Conservation (phyloP, 2,888 invertebrate genomes). For the Drosophila melanosoma region DNA sequence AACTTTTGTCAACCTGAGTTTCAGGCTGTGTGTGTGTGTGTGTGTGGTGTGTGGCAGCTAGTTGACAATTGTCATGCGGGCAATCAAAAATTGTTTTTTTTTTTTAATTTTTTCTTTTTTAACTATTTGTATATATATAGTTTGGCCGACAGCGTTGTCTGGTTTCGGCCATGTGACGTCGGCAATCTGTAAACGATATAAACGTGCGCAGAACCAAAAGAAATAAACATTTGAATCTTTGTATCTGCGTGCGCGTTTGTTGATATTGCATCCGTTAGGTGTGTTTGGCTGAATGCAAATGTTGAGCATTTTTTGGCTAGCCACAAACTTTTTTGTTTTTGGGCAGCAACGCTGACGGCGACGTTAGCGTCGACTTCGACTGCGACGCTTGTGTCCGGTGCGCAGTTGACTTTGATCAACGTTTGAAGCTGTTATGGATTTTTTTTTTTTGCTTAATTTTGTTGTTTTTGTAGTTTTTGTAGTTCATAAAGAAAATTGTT, state of each 20-base stretch:
- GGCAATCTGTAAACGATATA: slow-evolving; percentile 54
- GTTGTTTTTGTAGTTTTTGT: slow-evolving; percentile 18
- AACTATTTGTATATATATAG: slow-evolving; percentile 30
- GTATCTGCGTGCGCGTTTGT: slow-evolving; percentile 45
- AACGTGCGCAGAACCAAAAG: slow-evolving; percentile 61
- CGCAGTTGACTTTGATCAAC: slow-evolving; percentile 75
- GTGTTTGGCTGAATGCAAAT: slow-evolving; percentile 74
- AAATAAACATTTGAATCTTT: slow-evolving; percentile 62
- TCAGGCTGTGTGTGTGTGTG: slow-evolving; percentile 4
- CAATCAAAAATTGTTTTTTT: slow-evolving; percentile 62
- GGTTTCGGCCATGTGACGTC: slow-evolving; percentile 73
- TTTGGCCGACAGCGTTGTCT: slow-evolving; percentile 43
- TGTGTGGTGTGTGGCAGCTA: slow-evolving; percentile 18
- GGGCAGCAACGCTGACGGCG: slow-evolving; percentile 19
- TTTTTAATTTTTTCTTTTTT: slow-evolving; percentile 16
- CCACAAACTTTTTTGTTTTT: slow-evolving; percentile 33
- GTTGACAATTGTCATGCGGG: slow-evolving; percentile 67
- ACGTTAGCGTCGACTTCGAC: slow-evolving; percentile 12
- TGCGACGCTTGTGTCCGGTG: slow-evolving; percentile 73
- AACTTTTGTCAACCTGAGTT: slow-evolving; percentile 12
- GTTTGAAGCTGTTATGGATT: slow-evolving; percentile 25
- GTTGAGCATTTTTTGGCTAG: slow-evolving; percentile 59
- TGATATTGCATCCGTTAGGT: slow-evolving; percentile 74
- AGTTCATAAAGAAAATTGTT: slow-evolving; percentile 31
- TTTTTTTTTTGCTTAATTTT: neutral